Conservation (phyloP, 2,113 vertebrate genomes). For the Leptobrachium ailaonicum region DNA sequence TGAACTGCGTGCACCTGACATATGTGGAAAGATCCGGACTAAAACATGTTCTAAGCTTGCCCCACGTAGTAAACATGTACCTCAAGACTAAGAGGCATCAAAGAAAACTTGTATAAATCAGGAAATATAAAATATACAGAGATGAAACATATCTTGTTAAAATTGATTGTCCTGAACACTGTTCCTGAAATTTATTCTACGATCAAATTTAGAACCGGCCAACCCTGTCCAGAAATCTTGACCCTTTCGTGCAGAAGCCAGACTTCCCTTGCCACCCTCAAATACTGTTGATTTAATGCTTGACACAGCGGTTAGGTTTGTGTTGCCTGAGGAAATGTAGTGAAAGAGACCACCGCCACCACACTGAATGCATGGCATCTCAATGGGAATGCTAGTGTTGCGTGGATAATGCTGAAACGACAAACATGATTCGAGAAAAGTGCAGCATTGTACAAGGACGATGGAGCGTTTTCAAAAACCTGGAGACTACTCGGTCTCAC, state of each 20-base stretch:
- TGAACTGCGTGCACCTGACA: too few relatives aligned
- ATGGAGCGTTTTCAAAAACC: too few relatives aligned
- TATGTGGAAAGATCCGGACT: too few relatives aligned
- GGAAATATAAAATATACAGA: slow-evolving; percentile 38
- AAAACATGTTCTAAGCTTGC: too few relatives aligned
- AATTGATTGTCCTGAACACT: slow-evolving; percentile 47
- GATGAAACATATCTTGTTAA: slow-evolving; percentile 27
- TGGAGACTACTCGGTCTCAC: too few relatives aligned
- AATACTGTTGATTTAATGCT: slow-evolving; percentile 36
- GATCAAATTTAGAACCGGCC: slow-evolving; percentile 14
- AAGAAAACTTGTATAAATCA: slow-evolving; percentile 30
- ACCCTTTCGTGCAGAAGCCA: slow-evolving; percentile 8
- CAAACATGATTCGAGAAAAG: neutral
- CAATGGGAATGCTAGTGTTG: neutral
- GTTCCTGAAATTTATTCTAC: slow-evolving; percentile 38
- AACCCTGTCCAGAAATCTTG: neutral
- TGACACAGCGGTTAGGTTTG: slow-evolving; percentile 13
- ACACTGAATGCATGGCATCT: neutral
- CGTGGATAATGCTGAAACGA: neutral
- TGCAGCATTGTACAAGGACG: neutral
- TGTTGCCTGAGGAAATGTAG: slow-evolving; percentile 7
- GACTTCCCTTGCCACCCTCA: slow-evolving; percentile 5
- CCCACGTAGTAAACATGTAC: neutral
- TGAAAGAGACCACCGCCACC: neutral
- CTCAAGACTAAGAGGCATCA: slow-evolving; percentile 20